Base-by-base conservation (phyloP, 2,888 invertebrate genomes). In the Cyrtodaria siliqua region DNA sequence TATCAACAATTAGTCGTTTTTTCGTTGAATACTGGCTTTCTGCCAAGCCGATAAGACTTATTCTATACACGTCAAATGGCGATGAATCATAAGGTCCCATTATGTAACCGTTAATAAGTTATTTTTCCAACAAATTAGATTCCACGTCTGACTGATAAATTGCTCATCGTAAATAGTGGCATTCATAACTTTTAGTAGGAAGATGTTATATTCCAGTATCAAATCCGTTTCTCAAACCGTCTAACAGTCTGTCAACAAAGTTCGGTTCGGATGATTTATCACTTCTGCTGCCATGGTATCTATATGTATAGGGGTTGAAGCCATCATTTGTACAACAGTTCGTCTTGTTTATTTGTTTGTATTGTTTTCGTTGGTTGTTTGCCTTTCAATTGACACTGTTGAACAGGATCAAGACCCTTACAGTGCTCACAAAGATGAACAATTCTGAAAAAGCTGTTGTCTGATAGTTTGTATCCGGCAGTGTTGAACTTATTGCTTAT, bases 1-100 rank as follows among this genome's bases (percentile, higher is more conserved):
- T 16, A 60, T 84, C 82, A 2, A 82, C 53, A 3, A 82, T 84
- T 0, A 84, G 38, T 9, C 81, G 38, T 55, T 79, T 33, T 33
- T 79, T 81, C 14, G 57, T 64, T 6, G 73, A 76, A 56, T 82
- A 79, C 62, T 82, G 82, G 0, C 67, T 59, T 27, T 33, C 55
- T 1, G 73, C 79, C 27, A 82, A 42, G 6, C 73, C 81, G 1
- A 78, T 44, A 1, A 79, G 72, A 24, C 49, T 69, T 23, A 82
- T 71, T 23, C 84, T 44, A 50, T 69, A 74, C 9, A 20, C 8
- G 1, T 56, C 2, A 62, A 82, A 74, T 12, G 83, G 81, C 9
- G 50, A 33, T 1, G 12, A 1, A 2, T 49, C 8, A 27, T 69
- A 81, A 26, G 79, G 83, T 14, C 81, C 81, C n/a, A 27, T 33